Percentiles rank a stretch among this genome's conserved stretches.
Conservation (phyloP, 1,140 invertebrate species). For the Diorhabda elongata region DNA sequence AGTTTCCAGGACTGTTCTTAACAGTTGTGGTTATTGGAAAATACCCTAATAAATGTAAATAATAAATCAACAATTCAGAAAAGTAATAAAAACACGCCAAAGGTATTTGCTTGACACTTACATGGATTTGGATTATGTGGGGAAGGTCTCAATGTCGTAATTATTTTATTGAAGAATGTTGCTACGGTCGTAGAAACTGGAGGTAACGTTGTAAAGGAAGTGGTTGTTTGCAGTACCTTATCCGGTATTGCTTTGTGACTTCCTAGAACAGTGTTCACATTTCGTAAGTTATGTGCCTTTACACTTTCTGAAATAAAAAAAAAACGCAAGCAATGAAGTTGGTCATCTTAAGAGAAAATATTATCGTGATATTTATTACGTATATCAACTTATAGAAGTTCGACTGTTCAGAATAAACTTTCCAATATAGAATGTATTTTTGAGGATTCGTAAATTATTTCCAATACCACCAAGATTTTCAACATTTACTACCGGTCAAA, state of each 20-base stretch:
- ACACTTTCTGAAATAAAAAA: slow-evolving; percentile 54
- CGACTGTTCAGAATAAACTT: too few relatives aligned
- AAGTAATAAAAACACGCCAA: not conserved
- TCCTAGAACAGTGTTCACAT: slow-evolving; percentile 60
- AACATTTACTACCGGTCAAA: too few relatives aligned
- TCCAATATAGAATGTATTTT: too few relatives aligned
- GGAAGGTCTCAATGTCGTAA: not conserved
- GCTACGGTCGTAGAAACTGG: slow-evolving; percentile 26
- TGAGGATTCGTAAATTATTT: too few relatives aligned
- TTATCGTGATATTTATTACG: too few relatives aligned
- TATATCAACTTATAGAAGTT: too few relatives aligned
- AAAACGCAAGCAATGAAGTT: too few relatives aligned
- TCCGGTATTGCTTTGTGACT: slow-evolving; percentile 54
- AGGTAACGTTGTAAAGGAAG: slow-evolving; percentile 18
- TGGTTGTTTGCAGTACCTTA: slow-evolving; percentile 35
- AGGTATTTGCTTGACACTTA: not conserved
- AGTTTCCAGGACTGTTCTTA: not conserved
- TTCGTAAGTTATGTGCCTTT: slow-evolving; percentile 56
- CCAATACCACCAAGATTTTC: too few relatives aligned
- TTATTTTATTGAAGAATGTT: not conserved
- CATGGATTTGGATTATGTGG: slow-evolving; percentile 1
- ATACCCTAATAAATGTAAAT: slow-evolving; percentile 6
- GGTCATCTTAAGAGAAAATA: too few relatives aligned
- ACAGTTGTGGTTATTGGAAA: slow-evolving; percentile 30
- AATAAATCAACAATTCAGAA: not conserved